Percentiles rank a stretch among this genome's conserved stretches.
Evolutionary conservation across 2,888 invertebrate species (phyloP).

Genomic region (Sinelater perroti): DNA sequence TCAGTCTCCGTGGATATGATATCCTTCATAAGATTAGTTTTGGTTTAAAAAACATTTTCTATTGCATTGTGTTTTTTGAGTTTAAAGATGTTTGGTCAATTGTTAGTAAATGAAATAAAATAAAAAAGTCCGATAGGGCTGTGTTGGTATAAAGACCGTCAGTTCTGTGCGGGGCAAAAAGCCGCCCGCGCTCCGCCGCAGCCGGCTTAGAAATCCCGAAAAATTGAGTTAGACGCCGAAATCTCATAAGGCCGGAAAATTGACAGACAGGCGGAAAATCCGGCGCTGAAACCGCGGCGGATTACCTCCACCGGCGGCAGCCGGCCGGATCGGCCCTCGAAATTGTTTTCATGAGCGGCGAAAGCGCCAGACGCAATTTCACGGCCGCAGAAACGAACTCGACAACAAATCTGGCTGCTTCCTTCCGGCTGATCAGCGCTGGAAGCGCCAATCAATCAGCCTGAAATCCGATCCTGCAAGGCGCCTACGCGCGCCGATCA

Average conservation of each 20-base stretch:
- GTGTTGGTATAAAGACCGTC: no score
- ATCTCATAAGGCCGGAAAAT: slow-evolving; percentile 1
- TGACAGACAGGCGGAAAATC: slow-evolving; percentile 4
- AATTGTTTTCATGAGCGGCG: no score
- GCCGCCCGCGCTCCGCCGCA: neutral
- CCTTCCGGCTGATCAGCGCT: slow-evolving; percentile 1
- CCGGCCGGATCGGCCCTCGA: no score
- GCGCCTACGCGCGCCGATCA: slow-evolving; percentile 5
- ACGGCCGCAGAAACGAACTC: slow-evolving; percentile 2
- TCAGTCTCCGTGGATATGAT: no score
- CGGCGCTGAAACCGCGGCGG: neutral
- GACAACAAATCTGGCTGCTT: slow-evolving; percentile 4
- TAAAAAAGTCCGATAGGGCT: no score
- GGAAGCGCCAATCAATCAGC: slow-evolving; percentile 13
- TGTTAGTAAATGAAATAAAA: no score
- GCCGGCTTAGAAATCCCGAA: slow-evolving; percentile 1
- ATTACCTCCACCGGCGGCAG: neutral
- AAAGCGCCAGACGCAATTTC: no score
- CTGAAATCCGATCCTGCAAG: slow-evolving; percentile 10
- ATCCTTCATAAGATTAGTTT: no score
- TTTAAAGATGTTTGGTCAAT: no score
- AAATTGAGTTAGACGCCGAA: neutral
- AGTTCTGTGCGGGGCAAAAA: neutral
- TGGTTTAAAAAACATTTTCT: no score
- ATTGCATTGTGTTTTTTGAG: no score